phyloP scores from a whole-genome alignment of 2,113 vertebrate species.

The Alaudala cheleensis region DNA sequence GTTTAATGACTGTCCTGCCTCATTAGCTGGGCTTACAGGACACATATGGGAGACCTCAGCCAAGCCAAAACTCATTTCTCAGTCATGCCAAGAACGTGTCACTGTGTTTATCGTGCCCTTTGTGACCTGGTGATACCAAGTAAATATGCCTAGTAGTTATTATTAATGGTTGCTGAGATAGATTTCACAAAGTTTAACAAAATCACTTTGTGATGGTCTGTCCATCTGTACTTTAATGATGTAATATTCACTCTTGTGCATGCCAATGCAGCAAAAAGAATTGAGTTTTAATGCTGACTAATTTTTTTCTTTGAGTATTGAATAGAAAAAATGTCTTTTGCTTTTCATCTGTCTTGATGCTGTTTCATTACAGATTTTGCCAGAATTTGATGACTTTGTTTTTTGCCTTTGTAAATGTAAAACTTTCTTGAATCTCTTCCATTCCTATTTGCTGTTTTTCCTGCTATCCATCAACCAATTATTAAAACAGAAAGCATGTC shows the following conservation, averaged over 20 bases:
- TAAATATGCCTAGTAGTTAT: background rate
- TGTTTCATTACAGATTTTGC: background rate
- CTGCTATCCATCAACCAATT: background rate
- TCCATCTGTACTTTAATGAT: background rate
- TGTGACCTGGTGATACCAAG: background rate
- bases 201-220: background rate
- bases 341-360: background rate
- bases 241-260: background rate
- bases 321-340: background rate
- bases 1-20: conserved; percentile 34
- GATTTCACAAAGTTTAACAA: background rate
- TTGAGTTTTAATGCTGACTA: background rate
- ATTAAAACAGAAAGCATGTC: background rate
- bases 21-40: conserved; percentile 12
- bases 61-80: background rate
- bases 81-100: background rate
- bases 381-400: background rate
- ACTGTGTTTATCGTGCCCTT: background rate
- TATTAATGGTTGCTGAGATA: background rate
- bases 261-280: background rate
- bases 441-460: background rate
- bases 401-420: background rate
- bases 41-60: background rate
- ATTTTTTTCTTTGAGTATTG: background rate
- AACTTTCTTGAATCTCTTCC: background rate